Conservation (phyloP, 2,113 vertebrate species). For the Sapayoa aenigma region DNA sequence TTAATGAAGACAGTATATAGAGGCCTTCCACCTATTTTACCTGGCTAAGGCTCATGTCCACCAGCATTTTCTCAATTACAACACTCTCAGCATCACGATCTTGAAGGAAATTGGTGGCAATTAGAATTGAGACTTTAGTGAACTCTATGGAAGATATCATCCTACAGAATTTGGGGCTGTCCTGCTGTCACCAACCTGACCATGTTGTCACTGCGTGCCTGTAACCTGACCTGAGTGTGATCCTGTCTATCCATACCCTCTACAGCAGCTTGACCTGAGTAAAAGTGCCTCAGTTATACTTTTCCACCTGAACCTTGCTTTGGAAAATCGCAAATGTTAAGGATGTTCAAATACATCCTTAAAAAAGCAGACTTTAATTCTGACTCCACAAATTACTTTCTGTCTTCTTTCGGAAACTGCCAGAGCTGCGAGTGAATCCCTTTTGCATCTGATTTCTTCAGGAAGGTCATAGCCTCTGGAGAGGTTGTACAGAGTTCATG, state of each 20-base stretch:
- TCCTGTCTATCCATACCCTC: slow-evolving; percentile 3
- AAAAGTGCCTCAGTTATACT: slow-evolving; percentile 63
- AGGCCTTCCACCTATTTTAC: slow-evolving; percentile 47
- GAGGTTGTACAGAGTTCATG: slow-evolving; percentile 54
- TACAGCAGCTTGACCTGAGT: slow-evolving; percentile 17
- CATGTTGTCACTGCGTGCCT: slow-evolving; percentile 45
- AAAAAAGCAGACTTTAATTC: slow-evolving; percentile 33
- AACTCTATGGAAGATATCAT: slow-evolving; percentile 22
- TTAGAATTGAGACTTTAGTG: slow-evolving; percentile 67
- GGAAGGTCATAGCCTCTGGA: neutral
- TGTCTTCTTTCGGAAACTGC: slow-evolving; percentile 70
- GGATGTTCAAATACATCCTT: slow-evolving; percentile 70
- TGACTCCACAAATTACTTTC: slow-evolving; percentile 41
- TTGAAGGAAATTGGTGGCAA: slow-evolving; percentile 20
- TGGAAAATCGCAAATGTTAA: too few relatives aligned
- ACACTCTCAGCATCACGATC: neutral
- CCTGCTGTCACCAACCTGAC: slow-evolving; percentile 20
- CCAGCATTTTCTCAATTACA: slow-evolving; percentile 52
- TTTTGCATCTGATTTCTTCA: slow-evolving; percentile 69
- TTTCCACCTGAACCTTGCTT: slow-evolving; percentile 65
- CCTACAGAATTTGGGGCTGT: slow-evolving; percentile 1
- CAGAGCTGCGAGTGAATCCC: slow-evolving; percentile 28
- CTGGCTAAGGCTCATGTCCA: neutral
- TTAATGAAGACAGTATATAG: slow-evolving; percentile 34
- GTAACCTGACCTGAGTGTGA: slow-evolving; percentile 68